Evolutionary conservation across 2,888 invertebrate genomes (phyloP).

Genomic region (Galerucella pusilla): DNA sequence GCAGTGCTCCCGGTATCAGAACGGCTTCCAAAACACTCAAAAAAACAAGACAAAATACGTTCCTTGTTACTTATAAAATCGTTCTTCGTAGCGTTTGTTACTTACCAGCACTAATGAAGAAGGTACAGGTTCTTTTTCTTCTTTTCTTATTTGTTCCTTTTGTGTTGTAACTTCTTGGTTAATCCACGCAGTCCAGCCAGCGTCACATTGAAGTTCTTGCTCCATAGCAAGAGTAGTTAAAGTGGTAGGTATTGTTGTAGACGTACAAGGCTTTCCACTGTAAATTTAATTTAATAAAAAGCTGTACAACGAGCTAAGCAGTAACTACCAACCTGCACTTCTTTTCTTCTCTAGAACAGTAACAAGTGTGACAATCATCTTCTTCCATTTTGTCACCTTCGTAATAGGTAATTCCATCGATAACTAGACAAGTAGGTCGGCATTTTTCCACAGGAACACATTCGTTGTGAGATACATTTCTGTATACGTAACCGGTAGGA

Average conservation of each 20-base stretch:
- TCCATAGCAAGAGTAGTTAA: conserved; percentile 50
- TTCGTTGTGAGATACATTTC: conserved; percentile 74
- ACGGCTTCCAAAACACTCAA: no score
- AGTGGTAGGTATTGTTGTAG: conserved; percentile 47
- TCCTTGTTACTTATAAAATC: no score
- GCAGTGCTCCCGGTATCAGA: no score
- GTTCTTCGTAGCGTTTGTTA: neutral
- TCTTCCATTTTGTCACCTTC: conserved; percentile 81
- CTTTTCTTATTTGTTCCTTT: conserved; percentile 56
- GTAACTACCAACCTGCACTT: conserved; percentile 68
- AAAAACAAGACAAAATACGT: no score
- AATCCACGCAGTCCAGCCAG: conserved; percentile 86
- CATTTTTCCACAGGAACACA: conserved; percentile 83
- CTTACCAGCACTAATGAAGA: conserved; percentile 68
- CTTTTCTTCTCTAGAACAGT: conserved; percentile 76
- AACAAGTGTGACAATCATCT: conserved; percentile 84
- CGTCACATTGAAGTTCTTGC: conserved; percentile 67
- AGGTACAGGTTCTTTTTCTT: conserved; percentile 73
- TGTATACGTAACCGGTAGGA: conserved; percentile 77
- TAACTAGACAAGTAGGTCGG: conserved; percentile 70
- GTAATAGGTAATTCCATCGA: conserved; percentile 74
- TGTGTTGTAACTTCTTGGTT: conserved; percentile 68
- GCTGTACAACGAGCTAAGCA: no score
- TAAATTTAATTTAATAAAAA: neutral
- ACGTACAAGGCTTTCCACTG: conserved; percentile 74